Evolutionary conservation across 2,797 vertebrate genomes (phyloP).

Genomic region (Pyrocephalus nanus): DNA sequence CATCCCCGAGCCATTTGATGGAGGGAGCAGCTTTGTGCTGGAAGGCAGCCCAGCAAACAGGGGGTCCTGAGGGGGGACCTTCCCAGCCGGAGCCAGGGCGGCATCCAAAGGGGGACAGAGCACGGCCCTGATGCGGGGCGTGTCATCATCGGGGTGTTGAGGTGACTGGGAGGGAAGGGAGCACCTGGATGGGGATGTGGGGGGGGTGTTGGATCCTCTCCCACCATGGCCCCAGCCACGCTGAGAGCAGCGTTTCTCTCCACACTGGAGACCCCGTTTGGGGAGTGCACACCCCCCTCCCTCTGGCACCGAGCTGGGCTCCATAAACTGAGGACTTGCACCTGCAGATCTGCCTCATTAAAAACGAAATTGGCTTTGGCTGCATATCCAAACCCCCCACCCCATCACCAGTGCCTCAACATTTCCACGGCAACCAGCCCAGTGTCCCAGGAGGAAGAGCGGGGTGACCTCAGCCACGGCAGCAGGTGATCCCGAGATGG

Average conservation of each 20-base stretch:
- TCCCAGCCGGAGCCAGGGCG: neutral
- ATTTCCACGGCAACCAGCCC: constrained; percentile 34
- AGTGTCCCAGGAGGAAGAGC: neutral
- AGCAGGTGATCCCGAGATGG: neutral
- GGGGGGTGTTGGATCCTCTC: neutral
- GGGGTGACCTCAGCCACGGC: neutral
- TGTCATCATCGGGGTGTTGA: fast-evolving
- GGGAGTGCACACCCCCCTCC: neutral
- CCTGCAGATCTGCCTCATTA: constrained; percentile 43
- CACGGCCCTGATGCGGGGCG: neutral
- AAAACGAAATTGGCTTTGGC: neutral
- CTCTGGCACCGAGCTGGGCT: neutral
- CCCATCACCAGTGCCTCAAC: neutral
- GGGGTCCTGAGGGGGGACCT: neutral
- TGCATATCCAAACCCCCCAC: neutral
- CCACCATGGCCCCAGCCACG: neutral
- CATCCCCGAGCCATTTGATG: neutral
- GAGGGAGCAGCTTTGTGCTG: neutral
- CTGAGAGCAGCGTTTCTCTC: neutral
- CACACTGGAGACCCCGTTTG: neutral
- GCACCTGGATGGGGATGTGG: neutral
- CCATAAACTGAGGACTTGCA: neutral
- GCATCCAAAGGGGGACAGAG: neutral
- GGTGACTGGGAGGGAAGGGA: neutral
- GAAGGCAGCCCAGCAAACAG: neutral